Base-by-base conservation (phyloP, 2,888 invertebrate species). In the Macaria liturata region DNA sequence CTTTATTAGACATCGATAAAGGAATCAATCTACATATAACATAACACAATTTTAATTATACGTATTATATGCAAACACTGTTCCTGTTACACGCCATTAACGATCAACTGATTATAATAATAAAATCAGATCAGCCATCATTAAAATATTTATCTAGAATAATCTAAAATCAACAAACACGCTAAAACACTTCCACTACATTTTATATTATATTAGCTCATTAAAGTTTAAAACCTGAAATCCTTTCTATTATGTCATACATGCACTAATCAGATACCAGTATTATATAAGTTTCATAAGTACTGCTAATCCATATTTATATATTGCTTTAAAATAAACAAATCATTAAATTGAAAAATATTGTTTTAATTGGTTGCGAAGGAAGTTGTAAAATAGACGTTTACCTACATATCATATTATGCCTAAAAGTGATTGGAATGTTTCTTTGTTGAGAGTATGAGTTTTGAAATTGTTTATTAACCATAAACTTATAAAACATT, bases 371-470 rank as follows among this genome's bases (percentile, higher is more conserved):
- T 45, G 39, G 39, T 34, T 34, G 30, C 31, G 45, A 34, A 45
- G 51, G 51, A 51, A 51, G 51, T 45, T 44, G 48, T 49, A 32
- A 44, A 54, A 48, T 30, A 48, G 45, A 43, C 30, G 8, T 43
- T 42, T 42, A 20, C 20, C 20, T 20, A 20, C 20, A 20, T n/a
- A 43, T 9, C 9, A 34, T 54, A 8, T 7, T 54, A 8, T 7
- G 9, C 34, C 4, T 39, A 2, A 42, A 42, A 9, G 42, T 42
- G 34, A 37, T 37, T 9, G n/a, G 42, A n/a, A 42, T 42, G n/a
- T 42, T 8, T 40, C 3, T n/a, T 6, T 9, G n/a, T 7, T 30
- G 32, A 30, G 48, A 54, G 47, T 47, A 42, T 43, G 45, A 32
- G 49, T 49, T 31, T 31, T 3, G 3, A n/a, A n/a, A n/a, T n/a